Conservation (phyloP, 1,140 invertebrate genomes). For the Drosophila pandora region DNA sequence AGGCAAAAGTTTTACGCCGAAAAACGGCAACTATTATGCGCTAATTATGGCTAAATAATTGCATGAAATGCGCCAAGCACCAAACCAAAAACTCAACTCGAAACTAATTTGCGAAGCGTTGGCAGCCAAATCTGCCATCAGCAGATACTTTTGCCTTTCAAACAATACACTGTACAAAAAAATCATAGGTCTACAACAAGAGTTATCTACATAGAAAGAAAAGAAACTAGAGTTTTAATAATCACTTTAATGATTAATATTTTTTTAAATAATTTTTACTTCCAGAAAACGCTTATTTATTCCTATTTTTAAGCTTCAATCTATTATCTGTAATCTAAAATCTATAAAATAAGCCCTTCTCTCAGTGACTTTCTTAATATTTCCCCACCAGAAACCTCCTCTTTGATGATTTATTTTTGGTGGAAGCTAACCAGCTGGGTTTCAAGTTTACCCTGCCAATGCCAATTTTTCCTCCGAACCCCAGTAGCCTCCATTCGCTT, state of each 20-base stretch:
- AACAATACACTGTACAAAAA: constrained; percentile 7
- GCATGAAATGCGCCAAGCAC: constrained; percentile 40
- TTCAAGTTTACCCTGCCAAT: constrained; percentile 25
- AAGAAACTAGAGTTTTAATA: no score
- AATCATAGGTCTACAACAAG: no score
- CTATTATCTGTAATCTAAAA: no score
- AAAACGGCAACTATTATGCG: constrained; percentile 59
- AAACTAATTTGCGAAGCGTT: constrained; percentile 49
- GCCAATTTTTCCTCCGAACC: no score
- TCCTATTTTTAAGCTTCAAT: no score
- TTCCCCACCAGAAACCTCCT: not conserved
- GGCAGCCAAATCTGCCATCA: constrained; percentile 38
- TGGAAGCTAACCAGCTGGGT: constrained; percentile 35
- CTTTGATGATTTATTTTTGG: constrained; percentile 55
- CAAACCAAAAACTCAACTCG: constrained; percentile 37
- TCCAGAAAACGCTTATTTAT: no score
- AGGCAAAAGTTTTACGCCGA: constrained; percentile 30
- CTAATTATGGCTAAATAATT: constrained; percentile 57
- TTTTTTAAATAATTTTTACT: no score
- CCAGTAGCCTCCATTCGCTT: not conserved
- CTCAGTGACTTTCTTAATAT: constrained; percentile 2
- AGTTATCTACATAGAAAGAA: no score
- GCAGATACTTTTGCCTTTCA: constrained; percentile 23
- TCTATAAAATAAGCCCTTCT: not conserved
- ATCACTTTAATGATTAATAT: no score